Base-by-base conservation (phyloP, 2,888 invertebrate species). In the Laspeyria flexula region DNA sequence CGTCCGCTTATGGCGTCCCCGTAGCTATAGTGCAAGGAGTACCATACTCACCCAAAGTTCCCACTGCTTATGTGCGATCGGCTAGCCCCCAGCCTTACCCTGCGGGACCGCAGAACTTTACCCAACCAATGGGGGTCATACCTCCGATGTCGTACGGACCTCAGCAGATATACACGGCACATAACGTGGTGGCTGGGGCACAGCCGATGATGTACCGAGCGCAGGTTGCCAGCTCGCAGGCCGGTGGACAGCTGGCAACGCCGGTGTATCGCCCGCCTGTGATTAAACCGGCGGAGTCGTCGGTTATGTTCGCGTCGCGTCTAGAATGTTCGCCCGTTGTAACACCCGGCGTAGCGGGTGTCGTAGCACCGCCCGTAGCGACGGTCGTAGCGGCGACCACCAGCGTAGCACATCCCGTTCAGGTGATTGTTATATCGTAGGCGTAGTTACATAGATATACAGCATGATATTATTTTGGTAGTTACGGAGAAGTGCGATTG, bases 1-100 rank as follows among this genome's bases (percentile, higher is more conserved):
- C 89, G 0, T 72, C 79, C 0, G 62, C 83, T 1, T 86, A 85
- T 49, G 83, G 83, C 0, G 84, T 85, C 0, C 88, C 88, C 0
- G 86, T 87, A 0, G 88, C 88, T 0, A 77, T 88, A 0, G 88
- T 87, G 0, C 87, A 86, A 37, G 88, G 88, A 1, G 76, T 88
- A 2, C 89, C 83, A 10, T 90, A 88, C 61, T 74, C 81, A 9
- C 60, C 71, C 0, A 77, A 77, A 51, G 72, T 72, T 44, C 71
- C 76, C 0, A 59, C 64, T 6, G 56, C 59, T 1, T 64, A 39
- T 27, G 45, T 79, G 5, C 77, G 86, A 1, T 80, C 87, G 0
- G 74, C 77, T 1, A 82, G 84, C 43, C 86, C 88, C 0, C 73
- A 79, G 29, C 71, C 64, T 2, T 73, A 65, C 33, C 48, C 54